Conservation (phyloP, 2,888 invertebrate genomes). For the Eretmocerus hayati region DNA sequence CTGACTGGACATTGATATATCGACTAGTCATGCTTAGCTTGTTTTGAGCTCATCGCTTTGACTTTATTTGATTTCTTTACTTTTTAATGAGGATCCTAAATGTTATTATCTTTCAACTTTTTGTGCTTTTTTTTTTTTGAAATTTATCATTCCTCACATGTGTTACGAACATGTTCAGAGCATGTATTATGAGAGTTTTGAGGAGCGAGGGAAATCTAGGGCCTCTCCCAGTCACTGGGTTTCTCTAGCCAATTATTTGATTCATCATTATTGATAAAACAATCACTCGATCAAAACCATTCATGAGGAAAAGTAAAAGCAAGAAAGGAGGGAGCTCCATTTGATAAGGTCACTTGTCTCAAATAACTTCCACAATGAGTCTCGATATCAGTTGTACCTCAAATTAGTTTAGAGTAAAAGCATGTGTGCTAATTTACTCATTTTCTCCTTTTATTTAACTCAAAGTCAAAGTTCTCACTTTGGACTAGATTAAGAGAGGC, state of each 20-base stretch:
- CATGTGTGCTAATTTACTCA: slow-evolving; percentile 7
- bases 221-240: too few relatives aligned
- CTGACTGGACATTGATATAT: slow-evolving; percentile 19
- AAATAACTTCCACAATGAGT: slow-evolving; percentile 28
- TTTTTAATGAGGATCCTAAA: too few relatives aligned
- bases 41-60: slow-evolving; percentile 4
- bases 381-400: slow-evolving; percentile 23
- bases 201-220: slow-evolving; percentile 7
- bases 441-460: slow-evolving; percentile 5
- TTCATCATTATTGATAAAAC: too few relatives aligned
- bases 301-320: too few relatives aligned
- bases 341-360: slow-evolving; percentile 41
- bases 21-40: slow-evolving; percentile 21
- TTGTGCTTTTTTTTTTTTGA: too few relatives aligned
- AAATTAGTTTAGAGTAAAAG: slow-evolving; percentile 3
- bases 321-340: slow-evolving; percentile 29
- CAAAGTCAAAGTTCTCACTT: slow-evolving; percentile 25
- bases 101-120: too few relatives aligned
- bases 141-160: too few relatives aligned
- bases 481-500: slow-evolving; percentile 36
- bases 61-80: too few relatives aligned
- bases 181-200: slow-evolving; percentile 1
- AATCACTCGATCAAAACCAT: too few relatives aligned
- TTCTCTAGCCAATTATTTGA: too few relatives aligned
- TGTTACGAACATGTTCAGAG: too few relatives aligned